Percentiles rank a stretch among this genome's conserved stretches.
These are phyloP conservation scores for Limnephilus rhombicus DNA, from an alignment of 2,888 invertebrate species.

Conservation along the genomic window DNA sequence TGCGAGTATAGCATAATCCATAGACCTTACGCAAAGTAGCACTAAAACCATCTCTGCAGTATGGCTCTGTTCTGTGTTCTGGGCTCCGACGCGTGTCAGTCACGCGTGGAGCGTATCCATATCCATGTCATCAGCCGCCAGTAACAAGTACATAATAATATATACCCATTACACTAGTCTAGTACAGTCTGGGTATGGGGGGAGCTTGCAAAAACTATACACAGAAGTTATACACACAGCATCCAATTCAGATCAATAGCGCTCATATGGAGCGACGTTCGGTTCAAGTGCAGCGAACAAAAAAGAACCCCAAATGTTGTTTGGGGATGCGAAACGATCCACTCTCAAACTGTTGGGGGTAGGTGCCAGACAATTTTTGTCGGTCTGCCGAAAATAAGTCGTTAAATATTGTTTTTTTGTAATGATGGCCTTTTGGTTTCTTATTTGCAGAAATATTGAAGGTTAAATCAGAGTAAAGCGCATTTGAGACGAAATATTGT, in stretches of 20 bases:
- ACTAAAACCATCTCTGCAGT: not conserved
- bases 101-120: slow-evolving; percentile 6
- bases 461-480: too few relatives aligned
- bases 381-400: not conserved
- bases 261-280: slow-evolving; percentile 35
- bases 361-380: not conserved
- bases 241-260: slow-evolving; percentile 56
- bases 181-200: not conserved
- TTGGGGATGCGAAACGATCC: not conserved
- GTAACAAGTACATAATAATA: not conserved
- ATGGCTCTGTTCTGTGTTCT: not conserved
- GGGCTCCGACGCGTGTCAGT: slow-evolving; percentile 16
- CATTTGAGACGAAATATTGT: too few relatives aligned
- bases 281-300: slow-evolving; percentile 57
- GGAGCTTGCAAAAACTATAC: slow-evolving; percentile 43
- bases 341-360: slow-evolving; percentile 18
- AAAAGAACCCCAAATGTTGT: slow-evolving; percentile 46
- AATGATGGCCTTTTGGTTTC: not conserved
- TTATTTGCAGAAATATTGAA: too few relatives aligned
- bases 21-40: not conserved
- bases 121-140: slow-evolving; percentile 26
- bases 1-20: not conserved
- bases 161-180: not conserved
- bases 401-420: not conserved
- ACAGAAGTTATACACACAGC: slow-evolving; percentile 42